Evolutionary conservation across 2,888 invertebrate species (phyloP).

Genomic region (Epistrophella euchroma): DNA sequence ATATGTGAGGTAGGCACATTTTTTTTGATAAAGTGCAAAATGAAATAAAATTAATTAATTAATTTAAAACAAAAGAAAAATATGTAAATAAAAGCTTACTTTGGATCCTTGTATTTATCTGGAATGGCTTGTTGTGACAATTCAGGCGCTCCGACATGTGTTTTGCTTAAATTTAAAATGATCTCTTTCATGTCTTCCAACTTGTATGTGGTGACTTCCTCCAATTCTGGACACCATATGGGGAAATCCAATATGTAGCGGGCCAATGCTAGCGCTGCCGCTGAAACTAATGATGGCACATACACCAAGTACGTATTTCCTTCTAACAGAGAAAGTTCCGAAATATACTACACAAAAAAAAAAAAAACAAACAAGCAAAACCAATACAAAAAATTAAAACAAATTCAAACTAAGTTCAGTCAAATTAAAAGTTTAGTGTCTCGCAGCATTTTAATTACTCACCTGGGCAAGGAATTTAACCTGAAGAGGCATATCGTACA

Average conservation of each 20-base stretch:
- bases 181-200: slow-evolving; percentile 88
- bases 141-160: slow-evolving; percentile 88
- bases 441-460: slow-evolving; percentile 80
- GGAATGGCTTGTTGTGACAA: slow-evolving; percentile 93
- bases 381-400: slow-evolving; percentile 31
- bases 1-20: too few species aligned
- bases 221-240: slow-evolving; percentile 89
- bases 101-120: slow-evolving; percentile 93
- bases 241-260: slow-evolving; percentile 87
- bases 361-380: slow-evolving; percentile 18
- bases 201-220: slow-evolving; percentile 88
- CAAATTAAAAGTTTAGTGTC: background rate
- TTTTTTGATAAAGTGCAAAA: too few species aligned
- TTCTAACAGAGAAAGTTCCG: slow-evolving; percentile 93
- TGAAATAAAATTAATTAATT: too few species aligned
- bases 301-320: slow-evolving; percentile 93
- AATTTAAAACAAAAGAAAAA: background rate
- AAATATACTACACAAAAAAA: slow-evolving; percentile 87
- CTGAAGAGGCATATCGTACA: slow-evolving; percentile 89
- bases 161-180: slow-evolving; percentile 88
- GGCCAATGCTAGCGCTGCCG: slow-evolving; percentile 92
- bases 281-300: slow-evolving; percentile 92
- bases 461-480: slow-evolving; percentile 91
- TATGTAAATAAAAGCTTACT: slow-evolving; percentile 84
- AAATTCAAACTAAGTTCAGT: slow-evolving; percentile 11